Evolutionary conservation across 2,113 vertebrate species (phyloP), one percentile per base, ranked within the genome.

Genomic region (Albula goreensis): DNA sequence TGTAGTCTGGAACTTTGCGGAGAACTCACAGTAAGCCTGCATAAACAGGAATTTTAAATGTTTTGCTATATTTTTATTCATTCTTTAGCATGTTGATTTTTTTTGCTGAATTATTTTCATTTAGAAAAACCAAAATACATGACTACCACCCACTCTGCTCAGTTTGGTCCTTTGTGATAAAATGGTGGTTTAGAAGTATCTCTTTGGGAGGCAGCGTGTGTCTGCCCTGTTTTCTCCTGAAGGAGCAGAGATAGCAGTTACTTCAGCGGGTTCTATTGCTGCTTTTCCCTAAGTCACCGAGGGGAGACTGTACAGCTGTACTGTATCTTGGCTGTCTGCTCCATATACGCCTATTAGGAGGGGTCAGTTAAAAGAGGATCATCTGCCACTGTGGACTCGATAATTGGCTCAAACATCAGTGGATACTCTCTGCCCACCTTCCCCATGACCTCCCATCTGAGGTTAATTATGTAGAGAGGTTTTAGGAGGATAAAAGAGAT

Each of bases 281-380:
- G n/a, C 5, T 51, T 81, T 81, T 81, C 52, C 77, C 8, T 50
- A 80, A 80, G 78, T 81, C 19, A 31, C 22, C 51, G 4, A 50
- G 15, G 80, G 5, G 60, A 17, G 4, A 10, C 11, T 19, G 10
- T 31, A 13, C 77, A 8, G 9, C 77, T 78, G 31, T 53, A 50
- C 57, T 83, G 22, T 83, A 19, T 83, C 48, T 22, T 19, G 2
- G 12, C 41, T 17, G 7, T 49, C 48, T 17, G 41, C 56, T 70
- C 49, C 25, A n/a, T 70, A 41, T 60, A 49, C 6, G 15, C 6
- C n/a, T 7, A 83, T 83, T 83, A 50, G 19, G 41, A n/a, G 56
- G 41, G 53, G 82, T 25, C n/a, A 48, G 82, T 63, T 63, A 49
- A 63, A 49, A 83, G 82, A 83, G 53, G 56, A 57, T 83, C 41